These are phyloP conservation scores for Lateolabrax maculatus DNA, from an alignment of 2,797 vertebrate species.

Conservation along the genomic window DNA sequence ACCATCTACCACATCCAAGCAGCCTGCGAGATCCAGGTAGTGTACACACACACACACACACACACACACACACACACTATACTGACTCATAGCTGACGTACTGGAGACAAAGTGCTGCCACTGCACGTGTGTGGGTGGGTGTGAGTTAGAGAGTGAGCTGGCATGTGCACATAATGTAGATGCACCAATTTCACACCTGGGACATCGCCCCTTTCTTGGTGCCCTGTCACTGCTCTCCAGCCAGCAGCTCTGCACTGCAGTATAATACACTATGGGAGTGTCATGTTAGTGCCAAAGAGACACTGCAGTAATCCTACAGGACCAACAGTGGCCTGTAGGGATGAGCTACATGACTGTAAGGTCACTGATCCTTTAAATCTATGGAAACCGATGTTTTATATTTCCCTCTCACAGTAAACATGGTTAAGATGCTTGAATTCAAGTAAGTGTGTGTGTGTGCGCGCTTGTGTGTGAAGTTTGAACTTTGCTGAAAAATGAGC, in stretches of 20 bases:
- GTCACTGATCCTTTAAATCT: neutral
- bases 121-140: constrained; percentile 21
- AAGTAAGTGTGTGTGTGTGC: neutral
- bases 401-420: neutral
- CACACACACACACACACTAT: constrained; percentile 17
- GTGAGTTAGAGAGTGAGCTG: constrained; percentile 20
- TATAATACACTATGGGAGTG: constrained; percentile 12
- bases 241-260: constrained; percentile 65
- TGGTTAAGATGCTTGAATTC: neutral
- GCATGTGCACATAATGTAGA: constrained; percentile 23
- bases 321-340: constrained; percentile 22
- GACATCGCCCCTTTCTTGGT: constrained; percentile 33
- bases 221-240: constrained; percentile 34
- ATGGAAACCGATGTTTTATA: neutral
- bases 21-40: constrained; percentile 97
- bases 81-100: constrained; percentile 35
- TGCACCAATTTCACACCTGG: constrained; percentile 25
- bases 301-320: constrained; percentile 47
- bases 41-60: constrained; percentile 15
- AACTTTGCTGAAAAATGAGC: neutral
- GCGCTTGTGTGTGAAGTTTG: no score
- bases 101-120: constrained; percentile 32
- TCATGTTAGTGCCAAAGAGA: constrained; percentile 33
- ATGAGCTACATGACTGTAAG: constrained; percentile 19
- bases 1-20: constrained; percentile 96